Evolutionary conservation across 2,888 invertebrate species (phyloP).

Genomic region (Ctenicera cuprea): DNA sequence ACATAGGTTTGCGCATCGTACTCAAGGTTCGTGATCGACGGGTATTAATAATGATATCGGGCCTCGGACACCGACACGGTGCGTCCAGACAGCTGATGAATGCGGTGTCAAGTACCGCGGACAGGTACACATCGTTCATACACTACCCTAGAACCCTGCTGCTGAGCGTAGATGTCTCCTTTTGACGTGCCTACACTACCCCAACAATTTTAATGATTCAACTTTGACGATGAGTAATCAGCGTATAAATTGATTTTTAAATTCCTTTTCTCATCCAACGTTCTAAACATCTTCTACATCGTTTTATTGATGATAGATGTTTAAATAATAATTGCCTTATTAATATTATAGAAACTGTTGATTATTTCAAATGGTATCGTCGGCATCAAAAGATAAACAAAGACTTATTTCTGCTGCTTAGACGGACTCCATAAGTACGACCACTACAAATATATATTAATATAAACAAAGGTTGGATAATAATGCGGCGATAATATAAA

Average conservation of each 20-base stretch:
- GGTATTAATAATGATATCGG: conserved; percentile 71
- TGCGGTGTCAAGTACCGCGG: conserved; percentile 60
- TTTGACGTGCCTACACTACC: conserved; percentile 47
- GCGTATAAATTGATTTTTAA: conserved; percentile 37
- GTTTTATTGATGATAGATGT: conserved; percentile 24
- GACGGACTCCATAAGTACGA: no score
- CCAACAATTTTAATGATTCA: conserved; percentile 48
- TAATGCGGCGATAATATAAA: no score
- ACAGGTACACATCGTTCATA: conserved; percentile 62
- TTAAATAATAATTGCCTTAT: conserved; percentile 16
- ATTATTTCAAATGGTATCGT: background rate
- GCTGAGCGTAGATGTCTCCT: conserved; percentile 44
- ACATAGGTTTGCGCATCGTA: conserved; percentile 33
- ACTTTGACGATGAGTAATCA: conserved; percentile 49
- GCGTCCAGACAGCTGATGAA: conserved; percentile 66
- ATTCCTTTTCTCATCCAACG: conserved; percentile 16
- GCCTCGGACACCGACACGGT: conserved; percentile 64
- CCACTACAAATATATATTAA: no score
- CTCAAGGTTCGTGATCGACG: conserved; percentile 63
- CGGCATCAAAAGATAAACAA: no score
- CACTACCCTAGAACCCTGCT: conserved; percentile 54
- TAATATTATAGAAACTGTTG: background rate
- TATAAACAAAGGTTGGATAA: no score
- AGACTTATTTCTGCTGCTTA: no score
- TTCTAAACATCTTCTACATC: conserved; percentile 8